Evolutionary conservation across 2,113 vertebrate species (phyloP).

Genomic region (Pitta sordida): DNA sequence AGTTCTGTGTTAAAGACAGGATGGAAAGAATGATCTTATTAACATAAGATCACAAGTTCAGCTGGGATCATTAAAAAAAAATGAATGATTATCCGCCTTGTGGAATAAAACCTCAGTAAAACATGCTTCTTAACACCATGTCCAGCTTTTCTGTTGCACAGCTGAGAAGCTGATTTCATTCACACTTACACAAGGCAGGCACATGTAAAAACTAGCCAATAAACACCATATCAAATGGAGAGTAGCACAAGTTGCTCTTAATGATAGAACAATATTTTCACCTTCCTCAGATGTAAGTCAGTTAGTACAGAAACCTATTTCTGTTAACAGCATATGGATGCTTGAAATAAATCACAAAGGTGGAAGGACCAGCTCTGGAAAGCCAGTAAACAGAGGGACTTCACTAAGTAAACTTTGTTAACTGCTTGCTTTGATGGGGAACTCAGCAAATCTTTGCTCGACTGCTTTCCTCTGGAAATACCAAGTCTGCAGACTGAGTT

Average conservation of each 20-base stretch:
- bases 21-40: background rate
- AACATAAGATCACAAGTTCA: background rate
- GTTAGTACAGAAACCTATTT: background rate
- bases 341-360: background rate
- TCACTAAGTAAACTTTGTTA: background rate
- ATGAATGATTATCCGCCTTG: background rate
- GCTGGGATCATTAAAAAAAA: background rate
- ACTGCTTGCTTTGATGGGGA: background rate
- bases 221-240: background rate
- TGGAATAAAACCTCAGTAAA: background rate
- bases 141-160: background rate
- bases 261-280: background rate
- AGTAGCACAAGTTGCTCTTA: background rate
- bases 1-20: background rate
- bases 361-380: background rate
- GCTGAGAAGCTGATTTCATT: constrained; percentile 9
- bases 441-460: background rate
- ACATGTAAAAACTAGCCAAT: background rate
- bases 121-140: background rate
- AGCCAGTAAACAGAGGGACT: background rate
- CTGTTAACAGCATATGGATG: background rate
- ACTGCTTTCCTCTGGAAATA: background rate
- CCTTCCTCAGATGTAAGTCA: background rate
- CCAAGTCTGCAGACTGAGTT: background rate
- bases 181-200: background rate